phyloP scores from a whole-genome alignment of 2,888 invertebrate species.

The Shargacucullia verbasci region DNA sequence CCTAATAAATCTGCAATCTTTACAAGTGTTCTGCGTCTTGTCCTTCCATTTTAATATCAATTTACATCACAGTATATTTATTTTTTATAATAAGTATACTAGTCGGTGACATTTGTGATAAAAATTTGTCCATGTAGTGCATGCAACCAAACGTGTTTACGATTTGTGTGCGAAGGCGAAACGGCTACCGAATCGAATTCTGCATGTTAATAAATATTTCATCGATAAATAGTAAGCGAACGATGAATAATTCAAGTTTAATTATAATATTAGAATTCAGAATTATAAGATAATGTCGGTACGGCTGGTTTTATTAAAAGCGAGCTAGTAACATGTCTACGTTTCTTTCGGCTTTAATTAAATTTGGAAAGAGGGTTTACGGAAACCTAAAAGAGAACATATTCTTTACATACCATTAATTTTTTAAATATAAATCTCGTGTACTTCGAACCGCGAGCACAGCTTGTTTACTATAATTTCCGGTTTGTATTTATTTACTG shows the following conservation, averaged over 20 bases:
- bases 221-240: conserved; percentile 29
- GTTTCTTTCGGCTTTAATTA: too few species aligned
- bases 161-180: conserved; percentile 23
- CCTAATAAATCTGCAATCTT: too few species aligned
- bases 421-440: too few species aligned
- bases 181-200: conserved; percentile 32
- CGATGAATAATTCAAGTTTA: conserved; percentile 37
- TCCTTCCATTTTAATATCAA: not conserved
- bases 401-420: too few species aligned
- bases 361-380: too few species aligned
- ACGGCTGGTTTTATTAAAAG: too few species aligned
- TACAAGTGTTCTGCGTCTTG: too few species aligned
- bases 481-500: too few species aligned
- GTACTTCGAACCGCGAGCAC: too few species aligned
- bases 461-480: too few species aligned
- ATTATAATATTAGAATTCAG: conserved; percentile 7
- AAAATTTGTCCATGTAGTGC: conserved; percentile 6
- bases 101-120: conserved; percentile 31
- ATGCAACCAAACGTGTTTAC: conserved; percentile 30
- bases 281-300: conserved; percentile 1
- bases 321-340: too few species aligned
- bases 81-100: conserved; percentile 6
- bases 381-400: too few species aligned
- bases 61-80: conserved; percentile 1
- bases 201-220: conserved; percentile 26